Evolutionary conservation across 1,140 invertebrate genomes (phyloP).

Genomic region (Andricus grossulariae): DNA sequence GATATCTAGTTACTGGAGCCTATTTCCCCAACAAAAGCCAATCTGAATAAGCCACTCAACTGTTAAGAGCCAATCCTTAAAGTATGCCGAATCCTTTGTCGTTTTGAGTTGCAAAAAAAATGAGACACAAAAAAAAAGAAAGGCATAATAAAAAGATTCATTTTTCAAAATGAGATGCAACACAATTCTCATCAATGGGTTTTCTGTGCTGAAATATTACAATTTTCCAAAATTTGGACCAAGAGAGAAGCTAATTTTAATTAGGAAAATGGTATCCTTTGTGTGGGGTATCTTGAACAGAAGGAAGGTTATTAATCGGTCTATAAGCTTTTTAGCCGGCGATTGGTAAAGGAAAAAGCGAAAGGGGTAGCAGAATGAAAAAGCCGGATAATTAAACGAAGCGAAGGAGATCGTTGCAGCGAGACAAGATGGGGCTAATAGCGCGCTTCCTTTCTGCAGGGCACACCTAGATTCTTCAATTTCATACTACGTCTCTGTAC

Average conservation of each 20-base stretch:
- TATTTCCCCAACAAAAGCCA: background rate
- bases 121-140: too few relatives aligned
- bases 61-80: too few relatives aligned
- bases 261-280: background rate
- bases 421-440: constrained; percentile 14
- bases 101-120: too few relatives aligned
- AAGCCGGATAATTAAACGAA: constrained; percentile 26
- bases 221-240: too few relatives aligned
- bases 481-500: too few relatives aligned
- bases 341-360: constrained; percentile 27
- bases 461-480: constrained; percentile 6
- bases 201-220: too few relatives aligned
- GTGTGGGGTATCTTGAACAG: constrained; percentile 2
- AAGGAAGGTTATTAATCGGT: constrained; percentile 23
- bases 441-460: constrained; percentile 22
- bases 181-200: too few relatives aligned
- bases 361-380: constrained; percentile 28
- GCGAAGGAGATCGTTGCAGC: constrained; percentile 13
- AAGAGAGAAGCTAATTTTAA: too few relatives aligned
- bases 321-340: background rate
- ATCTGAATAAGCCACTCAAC: too few relatives aligned
- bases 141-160: too few relatives aligned
- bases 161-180: too few relatives aligned
- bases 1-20: constrained; percentile 1
- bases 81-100: too few relatives aligned